phyloP scores from a whole-genome alignment of 2,797 vertebrate genomes.

The Halcyon leucocephala region DNA sequence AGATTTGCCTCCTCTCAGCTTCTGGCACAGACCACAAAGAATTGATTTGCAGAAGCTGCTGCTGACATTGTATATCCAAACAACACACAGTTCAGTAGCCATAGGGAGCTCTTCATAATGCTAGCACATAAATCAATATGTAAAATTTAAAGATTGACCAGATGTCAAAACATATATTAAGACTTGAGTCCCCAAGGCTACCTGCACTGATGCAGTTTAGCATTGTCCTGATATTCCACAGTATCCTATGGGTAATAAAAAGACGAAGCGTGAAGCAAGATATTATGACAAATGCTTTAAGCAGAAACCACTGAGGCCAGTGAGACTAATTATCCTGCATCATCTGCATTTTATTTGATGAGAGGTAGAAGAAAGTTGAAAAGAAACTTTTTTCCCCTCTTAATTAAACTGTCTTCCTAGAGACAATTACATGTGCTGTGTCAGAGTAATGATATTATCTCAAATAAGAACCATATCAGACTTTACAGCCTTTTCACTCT shows the following conservation, averaged over 20 bases:
- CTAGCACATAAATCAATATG: not conserved
- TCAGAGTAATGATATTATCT: not conserved
- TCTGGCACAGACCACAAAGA: not conserved
- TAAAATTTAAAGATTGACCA: not conserved
- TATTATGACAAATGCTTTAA: not conserved
- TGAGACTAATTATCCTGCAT: not conserved
- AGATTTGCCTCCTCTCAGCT: not conserved
- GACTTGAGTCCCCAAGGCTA: not conserved
- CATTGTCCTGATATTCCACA: not conserved
- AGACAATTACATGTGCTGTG: not conserved
- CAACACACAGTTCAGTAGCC: not conserved
- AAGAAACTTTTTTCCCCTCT: not conserved
- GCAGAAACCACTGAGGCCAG: not conserved
- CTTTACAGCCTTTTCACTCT: not conserved
- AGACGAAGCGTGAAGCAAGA: not conserved
- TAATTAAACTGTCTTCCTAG: not conserved
- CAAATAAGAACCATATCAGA: not conserved
- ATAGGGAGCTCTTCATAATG: not conserved
- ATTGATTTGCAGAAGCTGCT: not conserved
- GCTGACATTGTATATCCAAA: not conserved
- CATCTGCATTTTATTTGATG: not conserved
- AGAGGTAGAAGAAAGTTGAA: not conserved
- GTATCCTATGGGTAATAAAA: not conserved
- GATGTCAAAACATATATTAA: not conserved
- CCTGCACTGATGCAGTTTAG: not conserved